Evolutionary conservation across 2,113 vertebrate genomes (phyloP), one percentile per base, ranked within the genome.

Genomic region (Silurus meridionalis): DNA sequence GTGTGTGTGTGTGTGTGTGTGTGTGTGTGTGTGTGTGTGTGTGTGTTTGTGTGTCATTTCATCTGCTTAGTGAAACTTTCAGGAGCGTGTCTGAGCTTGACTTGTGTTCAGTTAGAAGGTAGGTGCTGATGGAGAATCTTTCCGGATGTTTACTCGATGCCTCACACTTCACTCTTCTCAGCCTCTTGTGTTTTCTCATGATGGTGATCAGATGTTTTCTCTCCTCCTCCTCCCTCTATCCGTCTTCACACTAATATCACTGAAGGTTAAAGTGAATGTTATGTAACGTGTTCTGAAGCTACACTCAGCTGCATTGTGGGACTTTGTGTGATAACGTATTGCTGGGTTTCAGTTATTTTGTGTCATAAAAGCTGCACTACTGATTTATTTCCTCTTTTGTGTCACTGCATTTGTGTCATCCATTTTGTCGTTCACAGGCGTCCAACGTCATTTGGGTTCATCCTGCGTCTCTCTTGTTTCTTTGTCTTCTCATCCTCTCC

Each of bases 401-500:
- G 50, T 78, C 58, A 28, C n/a, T 78, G 75, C 53, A 8, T 17
- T 78, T 78, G 11, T 55, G 74, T 78, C 57, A 25, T 28, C 14
- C 1, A 17, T 57, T 37, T 14, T 58, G 7, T 79, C n/a, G 2
- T 58, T 19, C 14, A 17, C 77, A 79, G 77, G 17, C 17, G 5
- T 60, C 78, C 15, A 21, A 10, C 55, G 46, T 15, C 0, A 57
- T 57, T 10, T 46, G 37, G 37, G 37, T 11, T 21, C 57, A 3
- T 60, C 74, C 50, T 7, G 74, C 50, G 50, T 77, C 46, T 23
- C 17, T 74, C 71, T 23, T 50, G 21, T 23, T 19, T 14, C 17
- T n/a, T 37, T 66, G 61, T 71, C 60, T 84, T 91, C 89, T 89
- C 90, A 91, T 83, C 92, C 90, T 94, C 95, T 96, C 95, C 95